Evolutionary conservation across 2,888 invertebrate species (phyloP), one percentile per base, ranked within the genome.

Genomic region (Drosophila melanocephala): DNA sequence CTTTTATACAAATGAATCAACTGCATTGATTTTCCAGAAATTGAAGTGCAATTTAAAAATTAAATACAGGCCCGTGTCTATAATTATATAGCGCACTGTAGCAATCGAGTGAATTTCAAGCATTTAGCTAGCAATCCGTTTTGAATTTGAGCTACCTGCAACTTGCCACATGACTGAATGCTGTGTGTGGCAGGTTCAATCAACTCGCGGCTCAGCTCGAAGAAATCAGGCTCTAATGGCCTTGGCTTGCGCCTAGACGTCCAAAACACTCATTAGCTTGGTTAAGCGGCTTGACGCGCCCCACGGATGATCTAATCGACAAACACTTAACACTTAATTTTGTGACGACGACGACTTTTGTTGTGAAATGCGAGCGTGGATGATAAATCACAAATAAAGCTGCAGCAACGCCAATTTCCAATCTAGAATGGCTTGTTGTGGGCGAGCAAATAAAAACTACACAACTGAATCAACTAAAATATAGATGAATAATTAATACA

Each of bases 261-360:
- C 72, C 63, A 52, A 66, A 66, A 67, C 56, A 59, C 63, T 81
- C 73, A 78, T 81, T 83, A 84, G 37, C 73, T 72, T 67, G 71
- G 37, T 64, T 82, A 72, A 81, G 82, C 82, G 73, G 81, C 78
- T 81, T 81, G 81, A 81, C 82, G 75, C 75, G 60, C 82, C 82
- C 67, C 75, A 68, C 44, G 57, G 81, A 83, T 83, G 82, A 83
- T 83, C 84, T 84, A 83, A 83, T 83, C 84, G 71, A 42, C 71
- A 58, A 71, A 72, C 82, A 84, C 82, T 84, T 84, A 81, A 70
- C 81, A 84, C 84, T 81, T 75, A 78, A 78, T 75, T 73, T 69
- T 61, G 42, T 53, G 57, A 57, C 47, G 10, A 53, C 32, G 14
- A 37, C 42, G 37, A 37, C 32, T 62, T 70, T 55, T 64, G 28